These are phyloP conservation scores for Oplegnathus fasciatus DNA, from an alignment of 2,113 vertebrate species.

Conservation along the genomic window DNA sequence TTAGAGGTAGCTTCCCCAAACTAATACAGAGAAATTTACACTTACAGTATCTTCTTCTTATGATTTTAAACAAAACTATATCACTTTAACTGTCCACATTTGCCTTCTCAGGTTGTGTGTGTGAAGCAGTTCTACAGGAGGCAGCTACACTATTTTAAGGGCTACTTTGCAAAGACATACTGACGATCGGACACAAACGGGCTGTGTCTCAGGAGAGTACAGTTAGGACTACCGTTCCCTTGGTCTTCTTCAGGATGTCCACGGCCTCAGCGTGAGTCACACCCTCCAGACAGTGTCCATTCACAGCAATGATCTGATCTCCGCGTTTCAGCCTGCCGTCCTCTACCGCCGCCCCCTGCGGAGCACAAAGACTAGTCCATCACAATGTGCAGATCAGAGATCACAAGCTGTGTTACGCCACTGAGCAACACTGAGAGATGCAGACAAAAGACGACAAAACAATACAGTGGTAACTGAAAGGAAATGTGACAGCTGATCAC, in stretches of 20 bases:
- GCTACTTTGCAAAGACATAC: neutral
- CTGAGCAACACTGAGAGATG: neutral
- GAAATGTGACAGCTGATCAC: neutral
- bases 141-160: neutral
- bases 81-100: neutral
- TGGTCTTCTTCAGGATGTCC: slow-evolving; percentile 91
- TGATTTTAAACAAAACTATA: neutral
- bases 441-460: neutral
- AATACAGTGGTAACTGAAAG: neutral
- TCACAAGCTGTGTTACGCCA: neutral
- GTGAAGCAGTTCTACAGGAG: slow-evolving; percentile 18
- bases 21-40: slow-evolving; percentile 24
- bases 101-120: neutral
- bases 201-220: slow-evolving; percentile 87
- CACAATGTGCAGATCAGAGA: neutral
- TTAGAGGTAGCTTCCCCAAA: slow-evolving; percentile 49
- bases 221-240: slow-evolving; percentile 90
- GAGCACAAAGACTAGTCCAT: neutral
- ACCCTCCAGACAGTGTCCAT: slow-evolving; percentile 92
- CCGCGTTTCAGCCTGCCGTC: slow-evolving; percentile 92
- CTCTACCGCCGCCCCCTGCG: slow-evolving; percentile 93
- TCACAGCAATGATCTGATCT: slow-evolving; percentile 95
- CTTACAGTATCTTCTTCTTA: neutral
- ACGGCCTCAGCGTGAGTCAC: slow-evolving; percentile 93
- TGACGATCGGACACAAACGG: neutral